Percentiles rank a stretch among this genome's conserved stretches.
phyloP scores from a whole-genome alignment of 1,140 invertebrate species.

The Choristoneura fumiferana region DNA sequence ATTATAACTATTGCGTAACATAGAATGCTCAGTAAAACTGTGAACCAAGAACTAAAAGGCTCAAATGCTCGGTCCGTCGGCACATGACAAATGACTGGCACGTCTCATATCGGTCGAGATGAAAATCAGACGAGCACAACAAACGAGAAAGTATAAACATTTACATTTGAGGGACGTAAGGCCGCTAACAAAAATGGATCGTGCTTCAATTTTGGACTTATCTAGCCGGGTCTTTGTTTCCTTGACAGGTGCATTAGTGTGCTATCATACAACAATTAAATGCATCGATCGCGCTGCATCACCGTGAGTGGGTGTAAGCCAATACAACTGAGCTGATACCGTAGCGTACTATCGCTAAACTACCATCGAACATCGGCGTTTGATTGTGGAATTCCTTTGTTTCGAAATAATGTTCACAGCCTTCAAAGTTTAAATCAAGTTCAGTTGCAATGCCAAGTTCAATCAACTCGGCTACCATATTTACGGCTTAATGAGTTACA shows the following conservation, averaged over 20 bases:
- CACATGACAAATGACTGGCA: slow-evolving; percentile 68
- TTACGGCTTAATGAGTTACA: slow-evolving; percentile 22
- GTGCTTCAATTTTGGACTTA: slow-evolving; percentile 66
- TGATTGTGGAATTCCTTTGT: slow-evolving; percentile 60
- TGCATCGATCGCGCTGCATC: slow-evolving; percentile 58
- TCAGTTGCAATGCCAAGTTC: not conserved
- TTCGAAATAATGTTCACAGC: slow-evolving; percentile 32
- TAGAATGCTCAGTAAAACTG: slow-evolving; percentile 8
- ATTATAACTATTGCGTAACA: slow-evolving; percentile 8
- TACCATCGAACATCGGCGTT: slow-evolving; percentile 41
- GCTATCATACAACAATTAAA: slow-evolving; percentile 75
- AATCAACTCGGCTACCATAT: slow-evolving; percentile 12
- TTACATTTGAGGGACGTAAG: slow-evolving; percentile 58
- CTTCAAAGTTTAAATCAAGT: too few relatives aligned
- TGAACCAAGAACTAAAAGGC: not conserved
- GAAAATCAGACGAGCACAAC: slow-evolving; percentile 47
- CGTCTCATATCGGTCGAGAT: slow-evolving; percentile 43
- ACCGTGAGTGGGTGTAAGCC: slow-evolving; percentile 51
- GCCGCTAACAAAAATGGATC: slow-evolving; percentile 41
- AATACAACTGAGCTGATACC: slow-evolving; percentile 27
- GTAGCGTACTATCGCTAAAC: slow-evolving; percentile 36
- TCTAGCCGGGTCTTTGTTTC: slow-evolving; percentile 65
- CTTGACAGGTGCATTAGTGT: slow-evolving; percentile 75
- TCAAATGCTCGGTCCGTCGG: slow-evolving; percentile 24
- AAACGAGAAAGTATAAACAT: slow-evolving; percentile 71